These are phyloP conservation scores for Biston stratarius DNA, from an alignment of 2,888 invertebrate species.

Conservation along the genomic window DNA sequence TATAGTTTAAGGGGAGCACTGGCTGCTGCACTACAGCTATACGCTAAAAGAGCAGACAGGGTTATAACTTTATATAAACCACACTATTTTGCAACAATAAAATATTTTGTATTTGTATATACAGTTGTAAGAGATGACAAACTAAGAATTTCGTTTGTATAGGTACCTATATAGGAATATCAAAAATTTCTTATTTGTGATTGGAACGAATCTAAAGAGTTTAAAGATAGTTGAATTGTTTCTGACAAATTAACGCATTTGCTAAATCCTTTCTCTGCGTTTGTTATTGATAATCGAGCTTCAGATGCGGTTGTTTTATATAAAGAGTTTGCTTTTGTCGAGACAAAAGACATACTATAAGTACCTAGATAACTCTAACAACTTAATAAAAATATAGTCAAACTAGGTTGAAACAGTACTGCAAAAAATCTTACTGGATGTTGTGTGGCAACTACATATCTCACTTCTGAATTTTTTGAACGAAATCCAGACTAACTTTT, in stretches of 20 bases:
- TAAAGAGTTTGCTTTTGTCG: constrained; percentile 13
- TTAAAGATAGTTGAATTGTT: too few species aligned
- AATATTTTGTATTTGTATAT: too few species aligned
- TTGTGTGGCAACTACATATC: background rate
- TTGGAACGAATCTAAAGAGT: background rate
- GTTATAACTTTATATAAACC: too few species aligned
- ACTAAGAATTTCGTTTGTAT: constrained; percentile 30
- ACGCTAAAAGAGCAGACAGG: too few species aligned
- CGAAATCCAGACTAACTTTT: background rate
- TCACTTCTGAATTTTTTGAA: too few species aligned
- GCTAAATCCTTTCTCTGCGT: constrained; percentile 17
- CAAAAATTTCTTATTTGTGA: constrained; percentile 1
- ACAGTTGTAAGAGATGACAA: constrained; percentile 32
- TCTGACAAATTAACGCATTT: too few species aligned
- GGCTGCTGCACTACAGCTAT: too few species aligned
- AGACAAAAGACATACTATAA: background rate
- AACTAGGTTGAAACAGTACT: background rate
- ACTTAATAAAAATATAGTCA: background rate
- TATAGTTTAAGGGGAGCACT: too few species aligned
- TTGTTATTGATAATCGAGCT: constrained; percentile 19
- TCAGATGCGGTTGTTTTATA: constrained; percentile 12
- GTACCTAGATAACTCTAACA: background rate
- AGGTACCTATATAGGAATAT: constrained; percentile 27
- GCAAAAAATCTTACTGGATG: background rate
- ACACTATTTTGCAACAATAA: too few species aligned